phyloP scores from a whole-genome alignment of 2,888 invertebrate species.

The Zhuqinia jingwanae region DNA sequence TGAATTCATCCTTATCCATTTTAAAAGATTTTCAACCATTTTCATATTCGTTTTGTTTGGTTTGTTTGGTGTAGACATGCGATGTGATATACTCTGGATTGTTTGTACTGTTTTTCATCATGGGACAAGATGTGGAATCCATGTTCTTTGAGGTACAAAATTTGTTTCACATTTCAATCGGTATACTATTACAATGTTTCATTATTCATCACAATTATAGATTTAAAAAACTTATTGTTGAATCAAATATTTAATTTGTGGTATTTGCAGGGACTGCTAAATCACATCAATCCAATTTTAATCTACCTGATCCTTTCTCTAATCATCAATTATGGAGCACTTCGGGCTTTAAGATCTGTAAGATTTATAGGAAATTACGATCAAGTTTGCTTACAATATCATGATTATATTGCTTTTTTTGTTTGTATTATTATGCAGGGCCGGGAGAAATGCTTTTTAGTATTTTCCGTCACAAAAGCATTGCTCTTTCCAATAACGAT shows the following conservation, averaged over 20 bases:
- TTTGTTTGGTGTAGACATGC: too few species aligned
- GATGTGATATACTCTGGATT: slow-evolving; percentile 68
- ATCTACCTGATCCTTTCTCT: slow-evolving; percentile 69
- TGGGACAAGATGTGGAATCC: slow-evolving; percentile 67
- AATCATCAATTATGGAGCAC: slow-evolving; percentile 64
- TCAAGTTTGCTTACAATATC: too few species aligned
- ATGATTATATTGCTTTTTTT: too few species aligned
- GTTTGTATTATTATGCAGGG: too few species aligned
- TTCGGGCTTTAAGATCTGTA: slow-evolving; percentile 54
- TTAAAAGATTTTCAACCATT: background rate
- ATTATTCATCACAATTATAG: too few species aligned
- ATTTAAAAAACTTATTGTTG: too few species aligned
- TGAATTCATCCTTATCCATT: too few species aligned
- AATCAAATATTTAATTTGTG: too few species aligned
- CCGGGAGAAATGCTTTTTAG: slow-evolving; percentile 49
- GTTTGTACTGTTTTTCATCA: slow-evolving; percentile 64
- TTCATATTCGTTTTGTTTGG: background rate
- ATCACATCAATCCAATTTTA: slow-evolving; percentile 66
- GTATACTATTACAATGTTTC: too few species aligned
- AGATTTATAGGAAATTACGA: slow-evolving; percentile 32
- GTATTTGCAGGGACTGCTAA: slow-evolving; percentile 53
- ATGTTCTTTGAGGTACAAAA: slow-evolving; percentile 69
- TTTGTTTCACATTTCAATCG: too few species aligned
- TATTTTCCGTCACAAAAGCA: slow-evolving; percentile 59
- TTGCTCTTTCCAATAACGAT: slow-evolving; percentile 56